Percentiles rank a stretch among this genome's conserved stretches.
Conservation (phyloP, 2,113 vertebrate genomes). For the Hemicordylus capensis region DNA sequence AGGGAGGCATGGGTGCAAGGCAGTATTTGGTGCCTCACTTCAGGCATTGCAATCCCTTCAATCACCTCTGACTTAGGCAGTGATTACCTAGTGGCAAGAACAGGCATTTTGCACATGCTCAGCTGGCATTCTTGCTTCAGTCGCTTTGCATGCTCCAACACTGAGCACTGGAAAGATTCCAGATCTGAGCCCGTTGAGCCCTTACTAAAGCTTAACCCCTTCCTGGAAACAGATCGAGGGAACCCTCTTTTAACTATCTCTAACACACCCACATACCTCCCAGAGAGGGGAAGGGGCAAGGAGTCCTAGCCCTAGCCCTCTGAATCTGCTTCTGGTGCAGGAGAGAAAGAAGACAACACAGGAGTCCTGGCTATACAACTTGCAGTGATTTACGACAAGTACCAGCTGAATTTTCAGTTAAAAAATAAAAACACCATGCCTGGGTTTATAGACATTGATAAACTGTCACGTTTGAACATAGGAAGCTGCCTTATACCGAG, state of each 20-base stretch:
- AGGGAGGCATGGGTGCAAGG: too few relatives aligned
- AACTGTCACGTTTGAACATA: too few relatives aligned
- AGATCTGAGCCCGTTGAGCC: too few relatives aligned
- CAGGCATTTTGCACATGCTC: not conserved
- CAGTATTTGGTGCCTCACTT: too few relatives aligned
- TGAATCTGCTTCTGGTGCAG: not conserved
- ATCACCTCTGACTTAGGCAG: too few relatives aligned
- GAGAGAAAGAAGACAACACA: not conserved
- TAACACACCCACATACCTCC: not conserved
- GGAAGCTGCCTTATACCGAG: too few relatives aligned
- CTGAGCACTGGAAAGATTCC: too few relatives aligned
- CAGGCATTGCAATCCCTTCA: too few relatives aligned
- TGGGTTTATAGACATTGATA: too few relatives aligned
- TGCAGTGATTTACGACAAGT: not conserved
- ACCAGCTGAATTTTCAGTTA: not conserved
- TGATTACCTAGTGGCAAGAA: not conserved
- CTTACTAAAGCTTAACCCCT: not conserved
- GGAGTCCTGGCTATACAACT: not conserved
- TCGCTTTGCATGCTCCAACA: not conserved
- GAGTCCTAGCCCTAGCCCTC: not conserved
- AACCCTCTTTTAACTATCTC: not conserved
- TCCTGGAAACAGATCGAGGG: too few relatives aligned
- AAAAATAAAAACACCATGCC: too few relatives aligned
- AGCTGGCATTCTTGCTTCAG: not conserved
- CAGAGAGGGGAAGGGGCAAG: not conserved